Evolutionary conservation across 2,888 invertebrate species (phyloP).

Genomic region (Nomada fucata): DNA sequence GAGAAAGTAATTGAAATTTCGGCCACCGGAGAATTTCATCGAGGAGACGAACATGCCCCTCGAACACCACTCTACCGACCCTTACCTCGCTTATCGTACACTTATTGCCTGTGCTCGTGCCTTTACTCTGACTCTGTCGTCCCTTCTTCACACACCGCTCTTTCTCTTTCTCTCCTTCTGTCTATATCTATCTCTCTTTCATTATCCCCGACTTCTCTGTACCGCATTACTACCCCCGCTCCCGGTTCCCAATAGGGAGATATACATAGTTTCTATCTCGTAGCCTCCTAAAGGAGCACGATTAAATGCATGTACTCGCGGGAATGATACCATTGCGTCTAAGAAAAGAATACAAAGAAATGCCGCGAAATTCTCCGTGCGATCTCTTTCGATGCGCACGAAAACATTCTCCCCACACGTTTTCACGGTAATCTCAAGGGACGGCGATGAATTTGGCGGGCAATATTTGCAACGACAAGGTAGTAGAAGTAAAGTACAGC

Average conservation of each 20-base stretch:
- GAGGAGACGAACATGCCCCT: constrained; percentile 37
- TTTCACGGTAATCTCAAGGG: neutral
- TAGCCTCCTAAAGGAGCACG: constrained; percentile 41
- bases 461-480: constrained; percentile 12
- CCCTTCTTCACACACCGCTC: neutral
- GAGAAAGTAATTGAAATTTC: neutral
- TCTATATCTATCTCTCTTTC: constrained; percentile 23
- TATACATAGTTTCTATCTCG: constrained; percentile 15
- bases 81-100: constrained; percentile 13
- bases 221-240: neutral
- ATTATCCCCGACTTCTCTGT: constrained; percentile 7
- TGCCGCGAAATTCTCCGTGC: constrained; percentile 31
- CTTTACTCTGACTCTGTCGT: constrained; percentile 42
- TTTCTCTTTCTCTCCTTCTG: constrained; percentile 29
- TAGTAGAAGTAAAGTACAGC: constrained; percentile 12
- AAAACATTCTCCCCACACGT: neutral
- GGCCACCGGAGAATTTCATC: neutral
- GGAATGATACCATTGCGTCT: constrained; percentile 31
- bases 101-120: constrained; percentile 38
- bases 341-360: neutral
- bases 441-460: constrained; percentile 32
- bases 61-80: neutral
- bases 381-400: neutral
- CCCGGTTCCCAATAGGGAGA: constrained; percentile 1
- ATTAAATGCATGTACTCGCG: constrained; percentile 42